phyloP scores from a whole-genome alignment of 2,113 vertebrate species.

The Orientallactaga bullata region DNA sequence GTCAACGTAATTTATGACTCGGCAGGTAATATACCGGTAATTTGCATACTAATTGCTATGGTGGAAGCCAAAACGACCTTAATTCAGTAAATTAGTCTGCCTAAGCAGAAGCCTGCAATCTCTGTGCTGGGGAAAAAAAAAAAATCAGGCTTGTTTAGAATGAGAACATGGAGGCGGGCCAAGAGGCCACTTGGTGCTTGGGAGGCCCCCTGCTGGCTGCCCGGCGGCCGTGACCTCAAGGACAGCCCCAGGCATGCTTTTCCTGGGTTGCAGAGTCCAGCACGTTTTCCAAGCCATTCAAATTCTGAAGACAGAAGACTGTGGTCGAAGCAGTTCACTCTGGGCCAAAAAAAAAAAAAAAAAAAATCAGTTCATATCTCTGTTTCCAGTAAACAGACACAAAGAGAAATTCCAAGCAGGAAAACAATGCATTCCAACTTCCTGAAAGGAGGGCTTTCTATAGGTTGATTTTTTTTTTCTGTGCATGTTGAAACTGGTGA shows the following conservation, averaged over 20 bases:
- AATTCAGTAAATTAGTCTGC: conserved; percentile 69
- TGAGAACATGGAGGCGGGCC: background rate
- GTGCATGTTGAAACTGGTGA: background rate
- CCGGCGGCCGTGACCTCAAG: accelerated
- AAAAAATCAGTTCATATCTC: background rate
- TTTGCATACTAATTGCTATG: conserved; percentile 69
- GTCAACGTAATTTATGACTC: conserved; percentile 72
- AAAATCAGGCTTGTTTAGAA: background rate
- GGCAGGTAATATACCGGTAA: conserved; percentile 68
- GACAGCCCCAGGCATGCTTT: background rate
- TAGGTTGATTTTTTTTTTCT: conserved; percentile 15
- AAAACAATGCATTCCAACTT: background rate
- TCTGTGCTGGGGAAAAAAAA: background rate
- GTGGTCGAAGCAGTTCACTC: conserved; percentile 30
- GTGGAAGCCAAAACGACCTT: conserved; percentile 66
- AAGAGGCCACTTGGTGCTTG: background rate
- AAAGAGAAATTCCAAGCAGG: conserved; percentile 50
- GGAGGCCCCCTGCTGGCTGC: conserved; percentile 10
- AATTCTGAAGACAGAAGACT: conserved; percentile 59
- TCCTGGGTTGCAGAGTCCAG: background rate
- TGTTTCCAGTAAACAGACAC: conserved; percentile 16
- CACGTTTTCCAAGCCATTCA: conserved; percentile 2
- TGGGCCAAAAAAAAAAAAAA: background rate
- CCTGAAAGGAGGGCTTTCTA: conserved; percentile 33
- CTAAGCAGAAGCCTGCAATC: conserved; percentile 55